Conservation (phyloP, 2,888 invertebrate genomes). For the Petrolisthes manimaculis region DNA sequence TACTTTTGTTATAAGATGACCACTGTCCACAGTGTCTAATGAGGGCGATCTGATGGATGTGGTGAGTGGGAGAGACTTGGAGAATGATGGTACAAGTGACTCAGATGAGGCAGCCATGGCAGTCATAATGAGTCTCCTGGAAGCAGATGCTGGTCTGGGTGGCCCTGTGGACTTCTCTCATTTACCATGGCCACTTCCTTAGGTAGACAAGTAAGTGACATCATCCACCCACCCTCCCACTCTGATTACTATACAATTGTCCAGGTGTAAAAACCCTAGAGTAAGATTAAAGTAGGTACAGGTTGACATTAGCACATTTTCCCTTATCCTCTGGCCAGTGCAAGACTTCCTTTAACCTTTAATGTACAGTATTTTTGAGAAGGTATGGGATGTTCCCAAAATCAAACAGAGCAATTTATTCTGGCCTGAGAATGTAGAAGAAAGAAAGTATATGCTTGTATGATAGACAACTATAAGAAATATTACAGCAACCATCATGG, state of each 20-base stretch:
- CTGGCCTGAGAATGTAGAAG: no score
- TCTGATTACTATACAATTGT: neutral
- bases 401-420: no score
- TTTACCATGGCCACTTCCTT: conserved; percentile 87
- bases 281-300: no score
- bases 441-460: no score
- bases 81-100: conserved; percentile 73
- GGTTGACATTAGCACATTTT: neutral
- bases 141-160: conserved; percentile 89
- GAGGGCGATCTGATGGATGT: conserved; percentile 62
- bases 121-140: conserved; percentile 89
- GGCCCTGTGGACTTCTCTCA: conserved; percentile 89
- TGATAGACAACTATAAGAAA: no score
- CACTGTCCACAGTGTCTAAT: conserved; percentile 44
- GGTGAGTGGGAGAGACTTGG: conserved; percentile 56
- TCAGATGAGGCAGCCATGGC: conserved; percentile 93
- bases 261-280: neutral
- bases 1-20: no score
- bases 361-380: no score
- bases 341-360: neutral
- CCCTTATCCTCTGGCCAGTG: neutral
- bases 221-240: neutral
- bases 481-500: no score
- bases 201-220: conserved; percentile 2
- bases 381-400: no score